Evolutionary conservation across 2,113 vertebrate genomes (phyloP), one percentile per base, ranked within the genome.

Genomic region (Grantiella picta): DNA sequence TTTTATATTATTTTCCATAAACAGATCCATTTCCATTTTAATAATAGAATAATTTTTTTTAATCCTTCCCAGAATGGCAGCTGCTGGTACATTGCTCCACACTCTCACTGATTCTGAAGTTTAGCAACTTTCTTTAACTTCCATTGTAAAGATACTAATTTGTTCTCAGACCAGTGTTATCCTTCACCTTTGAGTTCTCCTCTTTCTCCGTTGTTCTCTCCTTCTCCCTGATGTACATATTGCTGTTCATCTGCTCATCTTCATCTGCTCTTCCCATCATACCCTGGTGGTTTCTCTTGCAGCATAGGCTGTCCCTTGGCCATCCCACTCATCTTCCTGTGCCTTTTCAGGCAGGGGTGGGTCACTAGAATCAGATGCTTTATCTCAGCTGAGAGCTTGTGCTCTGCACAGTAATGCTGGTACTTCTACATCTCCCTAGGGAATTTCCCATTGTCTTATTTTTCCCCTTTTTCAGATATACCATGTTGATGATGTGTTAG

Each of bases 161-260:
- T 92, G 4, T 80, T 89, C 66, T 50, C 64, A 50, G 40, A 27
- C 17, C 76, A 56, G 11, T 33, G 19, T 45, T 71, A 27, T 45
- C 35, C 25, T 70, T 82, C 0, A 0, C 5, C 3, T 76, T 71
- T 42, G 35, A 76, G 35, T 49, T 75, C n/a, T 91, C 56, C 49
- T 85, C 9, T 16, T 73, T 38, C 28, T 69, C 36, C 0, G 0
- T 23, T 57, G 10, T 40, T 60, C 53, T 56, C 4, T 71, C 9
- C 25, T 78, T 79, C 33, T 33, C 31, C 31, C 21, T 36, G 49
- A 28, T 40, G 42, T 31, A 13, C n/a, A 3, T 47, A 13, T 27
- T 50, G 42, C 22, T 86, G 36, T 65, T 38, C 44, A 36, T 77
- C 61, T 85, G 16, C 60, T 66, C 25, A 35, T 65, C 71, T 83